These are phyloP conservation scores for Microcebus griseorufus DNA, from an alignment of 2,113 vertebrate genomes.

Conservation along the genomic window DNA sequence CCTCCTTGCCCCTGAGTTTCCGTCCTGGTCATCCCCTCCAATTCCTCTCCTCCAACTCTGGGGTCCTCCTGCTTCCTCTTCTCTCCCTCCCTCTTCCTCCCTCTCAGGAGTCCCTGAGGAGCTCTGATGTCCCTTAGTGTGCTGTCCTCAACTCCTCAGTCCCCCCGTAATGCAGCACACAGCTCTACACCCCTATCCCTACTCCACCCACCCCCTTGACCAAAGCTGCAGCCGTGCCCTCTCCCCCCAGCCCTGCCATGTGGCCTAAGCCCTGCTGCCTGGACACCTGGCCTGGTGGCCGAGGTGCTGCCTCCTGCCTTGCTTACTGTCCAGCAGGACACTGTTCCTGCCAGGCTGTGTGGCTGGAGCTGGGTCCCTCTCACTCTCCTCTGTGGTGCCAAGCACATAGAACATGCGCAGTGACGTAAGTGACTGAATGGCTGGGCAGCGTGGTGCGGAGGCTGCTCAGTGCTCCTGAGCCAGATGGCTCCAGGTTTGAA, in stretches of 20 bases:
- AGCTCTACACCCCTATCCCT: background rate
- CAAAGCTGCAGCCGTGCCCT: background rate
- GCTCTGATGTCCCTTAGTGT: background rate
- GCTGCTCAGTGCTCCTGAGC: background rate
- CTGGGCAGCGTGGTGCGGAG: fast-evolving
- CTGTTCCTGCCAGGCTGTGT: fast-evolving
- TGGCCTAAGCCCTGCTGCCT: background rate
- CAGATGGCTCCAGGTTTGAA: background rate
- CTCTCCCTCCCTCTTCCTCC: background rate
- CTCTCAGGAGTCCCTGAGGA: background rate
- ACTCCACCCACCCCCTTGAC: background rate
- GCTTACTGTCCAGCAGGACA: background rate
- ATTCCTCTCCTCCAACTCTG: background rate
- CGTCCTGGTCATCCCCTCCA: background rate
- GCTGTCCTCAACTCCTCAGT: background rate
- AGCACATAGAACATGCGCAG: background rate
- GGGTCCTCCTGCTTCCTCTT: background rate
- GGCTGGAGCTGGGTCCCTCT: background rate
- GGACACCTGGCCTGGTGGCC: background rate
- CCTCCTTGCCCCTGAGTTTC: background rate
- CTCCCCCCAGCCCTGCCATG: background rate
- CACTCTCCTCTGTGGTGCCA: background rate
- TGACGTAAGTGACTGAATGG: background rate
- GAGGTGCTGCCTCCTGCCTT: background rate
- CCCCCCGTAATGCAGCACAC: background rate